Evolutionary conservation across 2,113 vertebrate species (phyloP).

Genomic region (Oostethus manadensis): DNA sequence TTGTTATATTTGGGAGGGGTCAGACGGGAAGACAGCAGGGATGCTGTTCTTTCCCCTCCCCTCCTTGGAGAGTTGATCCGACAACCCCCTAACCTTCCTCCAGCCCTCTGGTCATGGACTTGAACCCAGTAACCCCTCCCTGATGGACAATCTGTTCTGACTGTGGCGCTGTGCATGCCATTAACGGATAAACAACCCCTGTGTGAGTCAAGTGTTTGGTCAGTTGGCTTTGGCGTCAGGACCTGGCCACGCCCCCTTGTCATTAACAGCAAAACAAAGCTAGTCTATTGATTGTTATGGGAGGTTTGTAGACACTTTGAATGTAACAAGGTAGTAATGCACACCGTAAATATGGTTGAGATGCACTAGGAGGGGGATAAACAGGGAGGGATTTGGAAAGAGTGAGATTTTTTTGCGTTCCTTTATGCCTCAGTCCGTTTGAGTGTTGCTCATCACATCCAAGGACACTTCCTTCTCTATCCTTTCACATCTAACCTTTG

Average conservation of each 20-base stretch:
- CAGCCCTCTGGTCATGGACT: constrained; percentile 14
- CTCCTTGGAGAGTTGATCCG: constrained; percentile 58
- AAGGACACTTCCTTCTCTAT: constrained; percentile 52
- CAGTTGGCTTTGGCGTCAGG: constrained; percentile 40
- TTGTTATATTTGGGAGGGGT: constrained; percentile 23
- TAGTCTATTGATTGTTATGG: neutral
- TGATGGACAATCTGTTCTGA: constrained; percentile 64
- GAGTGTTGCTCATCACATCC: constrained; percentile 68
- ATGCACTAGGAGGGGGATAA: constrained; percentile 6
- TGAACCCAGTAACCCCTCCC: constrained; percentile 10
- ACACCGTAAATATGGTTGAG: no score
- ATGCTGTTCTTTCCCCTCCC: constrained; percentile 32
- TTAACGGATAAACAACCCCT: constrained; percentile 55
- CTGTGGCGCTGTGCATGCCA: constrained; percentile 44
- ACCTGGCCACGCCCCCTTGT: constrained; percentile 25
- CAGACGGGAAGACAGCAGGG: constrained; percentile 50
- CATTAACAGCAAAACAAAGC: constrained; percentile 24
- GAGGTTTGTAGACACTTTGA: no score
- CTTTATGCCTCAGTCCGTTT: constrained; percentile 60
- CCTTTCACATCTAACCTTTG: constrained; percentile 67
- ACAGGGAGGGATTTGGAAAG: constrained; percentile 24
- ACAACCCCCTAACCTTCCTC: constrained; percentile 56
- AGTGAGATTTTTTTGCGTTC: constrained; percentile 18
- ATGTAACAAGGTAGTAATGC: no score
- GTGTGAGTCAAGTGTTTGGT: constrained; percentile 48